Evolutionary conservation across 1,140 invertebrate species (phyloP).

Genomic region (Conus betulinus): DNA sequence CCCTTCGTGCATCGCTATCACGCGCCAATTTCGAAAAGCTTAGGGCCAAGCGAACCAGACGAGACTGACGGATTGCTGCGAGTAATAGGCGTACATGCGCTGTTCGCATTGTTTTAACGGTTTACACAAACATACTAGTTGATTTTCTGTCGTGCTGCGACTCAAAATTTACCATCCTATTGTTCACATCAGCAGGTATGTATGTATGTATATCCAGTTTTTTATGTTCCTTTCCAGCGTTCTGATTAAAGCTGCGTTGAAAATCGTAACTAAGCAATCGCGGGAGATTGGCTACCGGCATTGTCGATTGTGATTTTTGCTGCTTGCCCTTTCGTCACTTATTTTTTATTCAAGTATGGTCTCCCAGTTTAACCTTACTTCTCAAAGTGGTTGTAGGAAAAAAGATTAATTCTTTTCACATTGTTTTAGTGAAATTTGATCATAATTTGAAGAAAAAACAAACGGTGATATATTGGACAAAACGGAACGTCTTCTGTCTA

Average conservation of each 20-base stretch:
- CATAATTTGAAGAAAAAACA: background rate
- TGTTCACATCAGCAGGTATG: background rate
- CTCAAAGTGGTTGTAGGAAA: no score
- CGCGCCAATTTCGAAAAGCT: conserved; percentile 72
- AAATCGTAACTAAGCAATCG: conserved; percentile 26
- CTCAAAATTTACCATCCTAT: background rate
- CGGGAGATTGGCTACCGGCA: conserved; percentile 12
- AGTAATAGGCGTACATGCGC: conserved; percentile 16
- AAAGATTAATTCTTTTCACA: no score
- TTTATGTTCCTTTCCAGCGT: background rate
- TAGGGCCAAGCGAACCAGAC: conserved; percentile 39
- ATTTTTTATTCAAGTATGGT: no score
- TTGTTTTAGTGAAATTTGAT: no score
- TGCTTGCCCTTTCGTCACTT: no score
- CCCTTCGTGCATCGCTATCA: conserved; percentile 60
- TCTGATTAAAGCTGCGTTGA: background rate
- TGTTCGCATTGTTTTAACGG: conserved; percentile 28
- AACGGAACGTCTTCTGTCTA: conserved; percentile 24
- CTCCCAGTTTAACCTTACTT: no score
- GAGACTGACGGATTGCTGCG: conserved; percentile 31
- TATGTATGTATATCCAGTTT: background rate
- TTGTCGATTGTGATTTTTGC: background rate
- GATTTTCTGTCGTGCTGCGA: background rate
- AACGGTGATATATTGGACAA: background rate
- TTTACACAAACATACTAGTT: background rate